Evolutionary conservation across 30 jellyfish, hydroid and myxozoan species (phyloP).

Genomic region (Aurelia aurita): DNA sequence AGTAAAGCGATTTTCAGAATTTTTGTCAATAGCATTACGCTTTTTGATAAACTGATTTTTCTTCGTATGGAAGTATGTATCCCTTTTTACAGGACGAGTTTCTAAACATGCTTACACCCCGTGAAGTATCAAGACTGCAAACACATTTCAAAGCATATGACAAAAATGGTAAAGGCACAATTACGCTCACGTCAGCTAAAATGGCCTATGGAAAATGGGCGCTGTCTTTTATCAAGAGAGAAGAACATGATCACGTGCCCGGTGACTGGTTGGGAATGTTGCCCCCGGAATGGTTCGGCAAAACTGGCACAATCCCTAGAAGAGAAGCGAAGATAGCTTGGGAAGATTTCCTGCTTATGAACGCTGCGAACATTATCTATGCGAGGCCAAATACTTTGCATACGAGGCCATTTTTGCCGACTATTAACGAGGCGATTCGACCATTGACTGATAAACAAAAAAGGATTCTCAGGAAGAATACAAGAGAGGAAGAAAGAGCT

Average conservation of each 20-base stretch:
- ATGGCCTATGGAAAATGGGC: slow-evolving; percentile 64
- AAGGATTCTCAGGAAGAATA: neutral
- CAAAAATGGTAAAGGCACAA: slow-evolving; percentile 10
- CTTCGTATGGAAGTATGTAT: too few relatives aligned
- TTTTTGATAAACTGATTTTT: too few relatives aligned
- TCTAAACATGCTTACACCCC: slow-evolving; percentile 20
- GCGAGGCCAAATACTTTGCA: slow-evolving; percentile 69
- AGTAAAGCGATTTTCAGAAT: too few relatives aligned
- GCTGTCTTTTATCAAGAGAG: slow-evolving; percentile 33
- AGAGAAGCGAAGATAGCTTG: slow-evolving; percentile 45
- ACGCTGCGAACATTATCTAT: slow-evolving; percentile 44
- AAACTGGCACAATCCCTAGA: neutral
- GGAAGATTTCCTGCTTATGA: slow-evolving; percentile 38
- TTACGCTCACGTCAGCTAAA: slow-evolving; percentile 36
- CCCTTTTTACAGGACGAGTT: slow-evolving; percentile 11
- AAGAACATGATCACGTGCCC: neutral
- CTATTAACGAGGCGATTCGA: slow-evolving; percentile 52
- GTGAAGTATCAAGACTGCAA: slow-evolving; percentile 45
- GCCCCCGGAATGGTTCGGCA: slow-evolving; percentile 52
- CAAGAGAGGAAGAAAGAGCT: neutral
- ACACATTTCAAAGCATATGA: slow-evolving; percentile 43
- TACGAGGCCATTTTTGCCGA: slow-evolving; percentile 51
- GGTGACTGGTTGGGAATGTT: slow-evolving; percentile 62
- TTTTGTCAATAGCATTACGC: too few relatives aligned
- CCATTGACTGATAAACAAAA: neutral